Percentiles rank a stretch among this genome's conserved stretches.
phyloP scores from a whole-genome alignment of 1,140 invertebrate species.

The Pseudomyrmex gracilis region DNA sequence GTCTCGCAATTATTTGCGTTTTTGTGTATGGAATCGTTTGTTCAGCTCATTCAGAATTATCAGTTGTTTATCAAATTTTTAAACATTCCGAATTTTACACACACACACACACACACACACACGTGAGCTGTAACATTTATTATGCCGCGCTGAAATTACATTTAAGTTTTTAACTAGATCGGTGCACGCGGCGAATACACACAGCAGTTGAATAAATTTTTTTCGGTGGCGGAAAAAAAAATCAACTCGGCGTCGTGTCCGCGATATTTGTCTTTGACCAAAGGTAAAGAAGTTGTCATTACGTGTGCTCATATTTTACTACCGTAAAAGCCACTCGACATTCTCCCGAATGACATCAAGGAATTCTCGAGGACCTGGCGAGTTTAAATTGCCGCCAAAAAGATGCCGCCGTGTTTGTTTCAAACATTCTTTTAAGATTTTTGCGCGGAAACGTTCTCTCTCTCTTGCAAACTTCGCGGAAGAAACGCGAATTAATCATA shows the following conservation, averaged over 20 bases:
- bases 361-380: conserved; percentile 8
- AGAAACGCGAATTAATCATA: neutral
- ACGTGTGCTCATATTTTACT: conserved; percentile 28
- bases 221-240: neutral
- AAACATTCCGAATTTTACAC: no score
- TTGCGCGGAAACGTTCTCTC: neutral
- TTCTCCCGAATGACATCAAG: conserved; percentile 25
- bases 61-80: no score
- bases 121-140: no score
- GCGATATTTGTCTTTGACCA: conserved; percentile 33
- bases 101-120: no score
- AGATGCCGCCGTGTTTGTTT: conserved; percentile 42
- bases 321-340: conserved; percentile 30
- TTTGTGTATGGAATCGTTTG: no score
- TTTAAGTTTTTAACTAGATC: no score
- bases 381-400: conserved; percentile 30
- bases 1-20: no score
- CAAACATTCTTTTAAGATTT: conserved; percentile 19
- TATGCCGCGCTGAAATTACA: no score
- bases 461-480: neutral
- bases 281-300: conserved; percentile 33
- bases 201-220: neutral
- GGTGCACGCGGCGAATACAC: no score
- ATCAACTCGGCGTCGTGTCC: neutral
- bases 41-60: no score